Base-by-base conservation (phyloP, 1,140 invertebrate species). In the Anagrus nilaparvatae region DNA sequence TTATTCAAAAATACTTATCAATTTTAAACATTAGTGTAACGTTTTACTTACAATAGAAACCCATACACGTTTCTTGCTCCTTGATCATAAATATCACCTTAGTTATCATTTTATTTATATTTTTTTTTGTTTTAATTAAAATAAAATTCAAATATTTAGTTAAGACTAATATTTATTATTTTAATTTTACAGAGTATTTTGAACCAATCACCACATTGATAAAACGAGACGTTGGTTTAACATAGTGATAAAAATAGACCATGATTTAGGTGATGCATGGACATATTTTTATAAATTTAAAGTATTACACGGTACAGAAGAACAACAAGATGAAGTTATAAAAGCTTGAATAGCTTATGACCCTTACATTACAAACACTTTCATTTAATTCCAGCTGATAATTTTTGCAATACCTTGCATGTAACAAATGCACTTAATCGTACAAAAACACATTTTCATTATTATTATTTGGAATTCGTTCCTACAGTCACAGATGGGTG, bases 171-270 rank as follows among this genome's bases (percentile, higher is more conserved):
- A n/a, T n/a, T n/a, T n/a, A n/a, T n/a, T n/a, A n/a, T n/a, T n/a
- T n/a, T n/a, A n/a, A n/a, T n/a, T n/a, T n/a, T n/a, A n/a, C n/a
- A n/a, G n/a, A n/a, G n/a, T n/a, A n/a, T n/a, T n/a, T n/a, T n/a
- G n/a, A n/a, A n/a, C n/a, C n/a, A n/a, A n/a, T n/a, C n/a, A n/a
- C n/a, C n/a, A n/a, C n/a, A 76, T 92, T 7, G 78, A 79, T 33
- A 98, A 99, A 60, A 94, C 92, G 47, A 70, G 96, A 24, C 90
- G 97, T 56, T 99, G 97, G 96, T 98, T 99, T 59, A 89, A 94
- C 55, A 71, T 91, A 38, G 82, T 81, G 9, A 70, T 99, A 0
- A 98, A 98, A 73, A 87, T 99, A 49, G 94, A 99, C 63, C 83
- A 91, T 0, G 94, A 99, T 68, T 70, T 96, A 12, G 97, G 96